phyloP scores from a whole-genome alignment of 2,888 invertebrate species.

The Euplagia quadripunctaria region DNA sequence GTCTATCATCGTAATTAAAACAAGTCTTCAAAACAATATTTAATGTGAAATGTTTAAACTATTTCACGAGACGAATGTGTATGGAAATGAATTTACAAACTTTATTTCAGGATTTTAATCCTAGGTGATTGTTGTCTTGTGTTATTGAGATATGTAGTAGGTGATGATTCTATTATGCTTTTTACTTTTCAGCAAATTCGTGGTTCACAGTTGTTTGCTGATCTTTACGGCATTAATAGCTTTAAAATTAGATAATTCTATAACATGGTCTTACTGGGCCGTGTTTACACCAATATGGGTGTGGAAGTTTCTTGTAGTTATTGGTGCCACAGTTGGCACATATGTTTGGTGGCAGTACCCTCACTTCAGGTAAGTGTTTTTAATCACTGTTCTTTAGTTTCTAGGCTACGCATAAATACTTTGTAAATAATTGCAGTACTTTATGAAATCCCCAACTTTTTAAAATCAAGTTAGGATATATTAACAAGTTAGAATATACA shows the following conservation, averaged over 20 bases:
- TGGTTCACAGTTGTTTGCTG: constrained; percentile 97
- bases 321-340: constrained; percentile 96
- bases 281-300: constrained; percentile 99
- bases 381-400: not conserved
- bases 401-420: not conserved
- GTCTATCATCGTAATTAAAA: constrained; percentile 24
- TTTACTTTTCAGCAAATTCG: constrained; percentile 94
- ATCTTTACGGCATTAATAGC: constrained; percentile 97
- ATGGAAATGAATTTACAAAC: constrained; percentile 95
- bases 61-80: constrained; percentile 72
- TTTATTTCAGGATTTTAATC: constrained; percentile 96
- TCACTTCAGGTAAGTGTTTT: constrained; percentile 92
- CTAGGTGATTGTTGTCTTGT: constrained; percentile 88
- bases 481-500: not conserved
- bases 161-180: constrained; percentile 41
- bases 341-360: constrained; percentile 99
- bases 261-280: constrained; percentile 98
- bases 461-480: not conserved
- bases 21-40: constrained; percentile 38
- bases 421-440: not conserved
- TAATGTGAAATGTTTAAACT: constrained; percentile 65
- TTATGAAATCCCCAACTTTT: not conserved
- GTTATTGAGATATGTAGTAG: constrained; percentile 36
- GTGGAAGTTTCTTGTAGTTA: constrained; percentile 97
- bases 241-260: constrained; percentile 94